Conservation (phyloP, 2,113 vertebrate species). For the Cephalopholis sonnerati region DNA sequence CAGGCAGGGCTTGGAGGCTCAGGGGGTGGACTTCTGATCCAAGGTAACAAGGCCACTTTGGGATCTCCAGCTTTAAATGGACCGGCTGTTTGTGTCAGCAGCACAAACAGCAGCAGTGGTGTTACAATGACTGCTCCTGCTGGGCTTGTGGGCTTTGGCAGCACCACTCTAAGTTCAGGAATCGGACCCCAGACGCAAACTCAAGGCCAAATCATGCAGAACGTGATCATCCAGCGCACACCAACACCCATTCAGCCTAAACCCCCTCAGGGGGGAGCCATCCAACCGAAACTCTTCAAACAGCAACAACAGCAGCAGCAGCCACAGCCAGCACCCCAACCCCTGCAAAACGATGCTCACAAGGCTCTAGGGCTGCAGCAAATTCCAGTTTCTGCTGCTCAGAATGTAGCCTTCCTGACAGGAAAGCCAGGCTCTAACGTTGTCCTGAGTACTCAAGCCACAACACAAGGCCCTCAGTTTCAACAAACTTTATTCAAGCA, state of each 20-base stretch:
- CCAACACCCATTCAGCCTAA: conserved; percentile 98
- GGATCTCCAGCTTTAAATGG: conserved; percentile 90
- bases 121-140: conserved; percentile 79
- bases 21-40: conserved; percentile 89
- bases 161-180: conserved; percentile 75
- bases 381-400: conserved; percentile 85
- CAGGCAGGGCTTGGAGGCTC: conserved; percentile 84
- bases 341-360: conserved; percentile 89
- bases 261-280: conserved; percentile 87
- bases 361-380: conserved; percentile 89
- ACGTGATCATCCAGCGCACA: conserved; percentile 94
- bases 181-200: conserved; percentile 78
- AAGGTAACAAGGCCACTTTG: conserved; percentile 88
- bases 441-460: conserved; percentile 88
- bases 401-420: conserved; percentile 93
- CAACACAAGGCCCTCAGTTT: conserved; percentile 85
- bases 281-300: conserved; percentile 92
- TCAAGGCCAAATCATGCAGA: conserved; percentile 91
- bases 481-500: conserved; percentile 89
- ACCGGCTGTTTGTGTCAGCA: conserved; percentile 81
- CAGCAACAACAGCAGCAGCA: conserved; percentile 78
- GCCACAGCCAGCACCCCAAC: conserved; percentile 81
- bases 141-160: conserved; percentile 83
- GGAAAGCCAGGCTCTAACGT: conserved; percentile 91
- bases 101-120: conserved; percentile 77